phyloP scores from a whole-genome alignment of 2,797 vertebrate species.

The Calcarius lapponicus region DNA sequence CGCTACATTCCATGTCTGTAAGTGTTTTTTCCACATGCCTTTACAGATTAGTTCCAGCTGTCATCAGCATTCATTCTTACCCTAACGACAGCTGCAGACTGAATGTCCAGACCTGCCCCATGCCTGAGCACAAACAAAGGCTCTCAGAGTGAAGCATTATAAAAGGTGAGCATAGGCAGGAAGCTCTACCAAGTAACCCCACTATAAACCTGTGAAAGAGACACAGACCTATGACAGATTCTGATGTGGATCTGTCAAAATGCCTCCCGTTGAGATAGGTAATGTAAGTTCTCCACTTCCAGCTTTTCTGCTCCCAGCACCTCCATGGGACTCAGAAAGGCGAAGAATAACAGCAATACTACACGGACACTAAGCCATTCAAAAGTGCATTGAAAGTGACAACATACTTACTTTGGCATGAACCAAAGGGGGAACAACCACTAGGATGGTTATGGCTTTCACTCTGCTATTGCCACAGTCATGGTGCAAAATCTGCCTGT shows the following conservation, averaged over 20 bases:
- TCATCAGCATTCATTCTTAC: not conserved
- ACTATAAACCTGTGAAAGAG: not conserved
- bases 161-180: not conserved
- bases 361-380: accelerated
- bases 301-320: not conserved
- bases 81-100: not conserved
- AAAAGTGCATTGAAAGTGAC: not conserved
- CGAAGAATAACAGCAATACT: not conserved
- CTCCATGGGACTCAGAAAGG: not conserved
- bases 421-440: not conserved
- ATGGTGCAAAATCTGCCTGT: not conserved
- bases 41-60: not conserved
- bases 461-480: not conserved
- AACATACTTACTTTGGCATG: not conserved
- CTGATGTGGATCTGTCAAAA: not conserved
- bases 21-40: not conserved
- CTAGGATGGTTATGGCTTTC: not conserved
- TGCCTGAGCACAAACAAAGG: not conserved
- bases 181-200: not conserved
- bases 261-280: not conserved
- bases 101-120: accelerated
- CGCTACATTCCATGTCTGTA: not conserved
- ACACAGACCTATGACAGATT: not conserved
- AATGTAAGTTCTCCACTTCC: not conserved
- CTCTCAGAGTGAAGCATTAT: not conserved